Base-by-base conservation (phyloP, 2,888 invertebrate species). In the Caenorhabditis sinica region DNA sequence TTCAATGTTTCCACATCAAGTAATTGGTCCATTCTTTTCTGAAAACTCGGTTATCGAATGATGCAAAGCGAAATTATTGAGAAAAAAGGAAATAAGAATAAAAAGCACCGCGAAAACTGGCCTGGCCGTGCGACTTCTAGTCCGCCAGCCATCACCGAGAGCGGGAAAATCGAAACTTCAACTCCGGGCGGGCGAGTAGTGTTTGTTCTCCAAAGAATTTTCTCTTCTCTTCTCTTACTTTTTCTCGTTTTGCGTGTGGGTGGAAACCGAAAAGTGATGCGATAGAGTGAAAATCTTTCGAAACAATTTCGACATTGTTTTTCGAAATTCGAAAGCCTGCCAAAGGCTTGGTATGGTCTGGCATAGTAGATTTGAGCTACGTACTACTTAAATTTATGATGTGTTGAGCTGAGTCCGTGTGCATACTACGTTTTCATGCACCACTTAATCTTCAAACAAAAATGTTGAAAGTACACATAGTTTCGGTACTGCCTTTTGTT, bases 1-100 rank as follows among this genome's bases (percentile, higher is more conserved):
- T 90, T 90, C 56, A 91, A 77, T 20, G 83, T 74, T 66, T 91
- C 91, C 51, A 90, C 77, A 75, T 91, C 90, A 60, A 91, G 69
- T 56, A 91, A 82, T 75, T 89, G 89, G 51, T 91, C 91, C 91
- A 91, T 91, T 56, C 65, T 60, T 15, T 15, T 28, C 58, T 69
- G 40, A 30, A 81, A 81, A 23, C 20, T 23, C 4, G 43, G 2
- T 15, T 40, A n/a, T 40, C 17, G 8, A 23, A 49, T 36, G 30
- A 58, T 11, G 2, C 2, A 49, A 61, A 61, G 43, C 13, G 28
- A 33, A 23, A 60, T 28, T 49, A 28, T 17, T 30, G 28, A 30
- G 1, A 30, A 73, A 49, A 36, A 61, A 56, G 40, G 56, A n/a
- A n/a, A 9, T 9, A 71, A 53, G 63, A 53, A 53, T 28, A 5